phyloP scores from a whole-genome alignment of 2,797 vertebrate genomes.

The Coendou prehensilis region DNA sequence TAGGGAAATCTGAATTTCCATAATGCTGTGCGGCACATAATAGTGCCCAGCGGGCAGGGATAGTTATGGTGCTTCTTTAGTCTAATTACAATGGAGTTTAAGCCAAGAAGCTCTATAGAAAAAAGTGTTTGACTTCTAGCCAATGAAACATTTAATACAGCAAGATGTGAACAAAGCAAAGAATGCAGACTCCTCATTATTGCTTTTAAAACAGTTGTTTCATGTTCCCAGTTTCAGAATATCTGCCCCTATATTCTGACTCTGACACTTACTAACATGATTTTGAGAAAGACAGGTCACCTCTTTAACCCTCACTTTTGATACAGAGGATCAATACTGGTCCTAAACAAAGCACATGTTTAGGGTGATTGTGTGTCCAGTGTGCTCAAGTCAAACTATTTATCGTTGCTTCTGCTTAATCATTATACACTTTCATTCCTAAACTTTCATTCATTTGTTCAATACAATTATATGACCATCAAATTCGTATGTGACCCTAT shows the following conservation, averaged over 20 bases:
- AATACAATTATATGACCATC: neutral
- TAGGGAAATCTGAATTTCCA: conserved; percentile 78
- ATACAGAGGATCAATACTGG: neutral
- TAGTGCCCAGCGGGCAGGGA: conserved; percentile 70
- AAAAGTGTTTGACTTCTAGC: conserved; percentile 66
- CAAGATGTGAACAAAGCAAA: conserved; percentile 60
- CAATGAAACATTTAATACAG: conserved; percentile 57
- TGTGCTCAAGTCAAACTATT: neutral
- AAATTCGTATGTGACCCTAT: neutral
- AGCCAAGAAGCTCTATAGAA: conserved; percentile 67
- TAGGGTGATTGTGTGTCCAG: neutral
- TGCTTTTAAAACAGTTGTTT: conserved; percentile 22
- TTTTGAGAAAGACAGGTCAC: neutral
- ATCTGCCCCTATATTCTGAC: neutral
- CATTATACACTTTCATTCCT: neutral
- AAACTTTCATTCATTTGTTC: neutral
- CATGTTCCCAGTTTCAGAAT: neutral
- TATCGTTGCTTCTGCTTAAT: neutral
- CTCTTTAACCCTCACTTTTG: neutral
- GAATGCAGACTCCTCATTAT: neutral
- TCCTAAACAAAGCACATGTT: neutral
- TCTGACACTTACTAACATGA: neutral
- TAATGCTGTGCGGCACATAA: conserved; percentile 68
- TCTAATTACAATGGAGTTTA: conserved; percentile 77
- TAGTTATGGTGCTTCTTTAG: conserved; percentile 73